Conservation (phyloP, 2,888 invertebrate genomes). For the Xanthorhoe designata region DNA sequence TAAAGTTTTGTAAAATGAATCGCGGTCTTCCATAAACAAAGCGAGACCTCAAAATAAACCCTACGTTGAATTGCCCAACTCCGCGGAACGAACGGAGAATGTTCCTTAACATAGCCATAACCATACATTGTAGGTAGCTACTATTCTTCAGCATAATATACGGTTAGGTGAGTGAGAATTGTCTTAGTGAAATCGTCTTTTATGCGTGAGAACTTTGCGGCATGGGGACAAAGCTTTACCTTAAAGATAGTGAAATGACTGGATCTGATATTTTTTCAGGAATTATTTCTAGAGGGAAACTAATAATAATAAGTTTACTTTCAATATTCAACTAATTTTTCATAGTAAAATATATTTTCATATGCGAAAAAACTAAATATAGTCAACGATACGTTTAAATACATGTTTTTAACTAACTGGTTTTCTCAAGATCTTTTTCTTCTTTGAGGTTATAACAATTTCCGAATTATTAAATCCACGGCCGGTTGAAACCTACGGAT, state of each 20-base stretch:
- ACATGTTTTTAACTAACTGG: too few species aligned
- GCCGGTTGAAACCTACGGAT: too few species aligned
- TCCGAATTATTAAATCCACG: too few species aligned
- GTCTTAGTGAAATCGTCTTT: constrained; percentile 22
- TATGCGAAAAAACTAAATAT: too few species aligned
- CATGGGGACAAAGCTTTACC: constrained; percentile 2
- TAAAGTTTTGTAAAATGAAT: constrained; percentile 28
- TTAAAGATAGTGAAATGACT: background rate
- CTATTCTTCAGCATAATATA: constrained; percentile 27
- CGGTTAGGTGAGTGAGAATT: constrained; percentile 16
- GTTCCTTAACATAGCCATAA: constrained; percentile 34
- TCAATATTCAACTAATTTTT: too few species aligned
- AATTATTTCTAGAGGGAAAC: background rate
- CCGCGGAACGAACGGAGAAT: constrained; percentile 40
- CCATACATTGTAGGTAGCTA: constrained; percentile 31
- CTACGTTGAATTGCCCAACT: constrained; percentile 42
- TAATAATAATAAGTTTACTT: too few species aligned
- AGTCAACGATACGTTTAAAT: too few species aligned
- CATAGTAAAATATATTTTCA: too few species aligned
- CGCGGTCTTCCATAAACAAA: constrained; percentile 40
- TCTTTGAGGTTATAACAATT: too few species aligned
- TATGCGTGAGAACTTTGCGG: constrained; percentile 18
- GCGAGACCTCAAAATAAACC: constrained; percentile 37
- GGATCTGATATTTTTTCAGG: background rate
- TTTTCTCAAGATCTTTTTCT: too few species aligned